Percentiles rank a stretch among this genome's conserved stretches.
These are phyloP conservation scores for Heliothis subflexa DNA, from an alignment of 1,140 invertebrate genomes.

Conservation along the genomic window DNA sequence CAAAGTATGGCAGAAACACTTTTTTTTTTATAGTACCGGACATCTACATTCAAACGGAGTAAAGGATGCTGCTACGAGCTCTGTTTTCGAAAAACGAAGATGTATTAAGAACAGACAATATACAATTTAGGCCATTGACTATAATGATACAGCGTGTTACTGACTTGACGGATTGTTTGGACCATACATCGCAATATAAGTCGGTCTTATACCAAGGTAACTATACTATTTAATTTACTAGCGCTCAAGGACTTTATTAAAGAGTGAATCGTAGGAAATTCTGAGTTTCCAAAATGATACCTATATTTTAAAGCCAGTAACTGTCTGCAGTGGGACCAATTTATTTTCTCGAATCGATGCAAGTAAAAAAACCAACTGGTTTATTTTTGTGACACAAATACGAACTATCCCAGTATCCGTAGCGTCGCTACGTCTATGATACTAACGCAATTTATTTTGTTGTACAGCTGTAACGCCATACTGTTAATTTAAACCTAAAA, in stretches of 20 bases:
- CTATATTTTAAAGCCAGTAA: no score
- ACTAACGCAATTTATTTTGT: background rate
- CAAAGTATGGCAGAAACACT: conserved; percentile 11
- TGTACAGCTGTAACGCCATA: background rate
- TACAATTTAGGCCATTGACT: background rate
- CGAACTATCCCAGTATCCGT: background rate
- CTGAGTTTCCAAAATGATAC: no score
- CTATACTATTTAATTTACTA: no score
- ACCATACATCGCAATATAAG: no score
- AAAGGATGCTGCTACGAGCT: no score
- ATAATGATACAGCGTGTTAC: no score
- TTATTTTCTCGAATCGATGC: background rate
- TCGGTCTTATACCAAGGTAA: no score
- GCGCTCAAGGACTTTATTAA: no score
- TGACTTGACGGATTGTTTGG: no score
- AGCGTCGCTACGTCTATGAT: background rate
- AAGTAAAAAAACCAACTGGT: background rate
- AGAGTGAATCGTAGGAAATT: no score
- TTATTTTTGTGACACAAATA: background rate
- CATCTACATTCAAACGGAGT: no score
- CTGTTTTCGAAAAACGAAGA: background rate
- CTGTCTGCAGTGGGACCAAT: background rate
- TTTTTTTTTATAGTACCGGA: no score
- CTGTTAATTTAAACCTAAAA: background rate
- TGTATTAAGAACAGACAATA: background rate